Evolutionary conservation across 2,113 vertebrate genomes (phyloP).

Genomic region (Grantiella picta): DNA sequence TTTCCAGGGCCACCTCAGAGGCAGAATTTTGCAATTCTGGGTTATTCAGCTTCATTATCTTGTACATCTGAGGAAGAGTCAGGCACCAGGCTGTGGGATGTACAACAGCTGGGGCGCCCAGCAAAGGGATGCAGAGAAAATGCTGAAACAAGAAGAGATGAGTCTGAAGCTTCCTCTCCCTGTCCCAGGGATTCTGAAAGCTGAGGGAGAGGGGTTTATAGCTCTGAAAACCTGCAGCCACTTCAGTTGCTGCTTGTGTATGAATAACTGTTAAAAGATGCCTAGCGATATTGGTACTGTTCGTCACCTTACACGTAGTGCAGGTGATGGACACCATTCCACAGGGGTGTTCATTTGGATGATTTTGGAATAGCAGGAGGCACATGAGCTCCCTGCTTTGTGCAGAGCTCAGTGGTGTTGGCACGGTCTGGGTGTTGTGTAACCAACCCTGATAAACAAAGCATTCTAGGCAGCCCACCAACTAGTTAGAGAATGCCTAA

Average conservation of each 20-base stretch:
- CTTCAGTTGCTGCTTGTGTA: not conserved
- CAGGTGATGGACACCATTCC: not conserved
- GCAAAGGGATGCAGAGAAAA: not conserved
- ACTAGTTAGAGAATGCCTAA: not conserved
- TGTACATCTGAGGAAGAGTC: not conserved
- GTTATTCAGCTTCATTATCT: not conserved
- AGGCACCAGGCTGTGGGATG: not conserved
- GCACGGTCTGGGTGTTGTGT: not conserved
- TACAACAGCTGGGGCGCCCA: not conserved
- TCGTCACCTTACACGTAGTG: not conserved
- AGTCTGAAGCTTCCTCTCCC: not conserved
- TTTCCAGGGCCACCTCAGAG: not conserved
- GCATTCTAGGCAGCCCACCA: not conserved
- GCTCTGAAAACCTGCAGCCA: not conserved
- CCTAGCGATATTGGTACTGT: too few species aligned
- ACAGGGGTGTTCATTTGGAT: fast-evolving
- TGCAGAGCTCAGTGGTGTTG: not conserved
- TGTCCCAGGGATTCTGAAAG: not conserved
- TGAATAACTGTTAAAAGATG: not conserved
- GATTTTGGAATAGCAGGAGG: not conserved
- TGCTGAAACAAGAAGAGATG: not conserved
- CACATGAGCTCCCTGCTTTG: not conserved
- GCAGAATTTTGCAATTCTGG: not conserved
- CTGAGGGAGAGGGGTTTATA: not conserved
- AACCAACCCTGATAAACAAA: not conserved